Conservation (phyloP, 2,888 invertebrate species). For the Eulithis prunata region DNA sequence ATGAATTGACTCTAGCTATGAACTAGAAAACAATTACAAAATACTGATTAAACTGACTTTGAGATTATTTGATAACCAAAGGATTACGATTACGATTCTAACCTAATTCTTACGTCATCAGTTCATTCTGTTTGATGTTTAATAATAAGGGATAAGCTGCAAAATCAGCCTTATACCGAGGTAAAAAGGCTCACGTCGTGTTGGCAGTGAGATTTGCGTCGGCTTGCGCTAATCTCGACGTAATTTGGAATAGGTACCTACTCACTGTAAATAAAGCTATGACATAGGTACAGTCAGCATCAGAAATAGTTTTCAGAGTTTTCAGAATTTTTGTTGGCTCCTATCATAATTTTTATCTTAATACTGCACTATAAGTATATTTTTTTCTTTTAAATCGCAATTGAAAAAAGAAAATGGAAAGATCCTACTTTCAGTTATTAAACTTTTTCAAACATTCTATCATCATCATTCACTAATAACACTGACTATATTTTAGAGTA, state of each 20-base stretch:
- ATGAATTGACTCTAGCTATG: not conserved
- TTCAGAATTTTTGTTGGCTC: no score
- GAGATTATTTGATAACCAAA: conserved; percentile 26
- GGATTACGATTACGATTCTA: conserved; percentile 21
- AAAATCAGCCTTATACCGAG: conserved; percentile 28
- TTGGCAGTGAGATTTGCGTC: conserved; percentile 29
- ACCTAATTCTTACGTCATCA: conserved; percentile 24
- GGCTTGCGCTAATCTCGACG: conserved; percentile 25
- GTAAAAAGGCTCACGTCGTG: conserved; percentile 30
- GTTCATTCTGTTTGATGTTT: conserved; percentile 26
- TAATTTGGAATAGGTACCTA: conserved; percentile 21
- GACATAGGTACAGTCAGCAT: not conserved
- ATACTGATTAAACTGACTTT: conserved; percentile 18
- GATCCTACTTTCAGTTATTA: no score
- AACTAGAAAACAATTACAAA: conserved; percentile 5
- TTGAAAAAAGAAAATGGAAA: no score
- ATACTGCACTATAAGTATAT: no score
- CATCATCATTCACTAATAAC: no score
- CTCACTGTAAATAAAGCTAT: conserved; percentile 4
- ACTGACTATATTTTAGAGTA: not conserved
- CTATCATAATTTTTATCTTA: no score
- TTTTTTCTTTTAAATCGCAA: no score
- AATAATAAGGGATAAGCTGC: conserved; percentile 25
- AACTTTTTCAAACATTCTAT: no score
- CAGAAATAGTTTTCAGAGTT: no score